phyloP scores from a whole-genome alignment of 1,140 invertebrate species.

The Heliconius hewitsoni region DNA sequence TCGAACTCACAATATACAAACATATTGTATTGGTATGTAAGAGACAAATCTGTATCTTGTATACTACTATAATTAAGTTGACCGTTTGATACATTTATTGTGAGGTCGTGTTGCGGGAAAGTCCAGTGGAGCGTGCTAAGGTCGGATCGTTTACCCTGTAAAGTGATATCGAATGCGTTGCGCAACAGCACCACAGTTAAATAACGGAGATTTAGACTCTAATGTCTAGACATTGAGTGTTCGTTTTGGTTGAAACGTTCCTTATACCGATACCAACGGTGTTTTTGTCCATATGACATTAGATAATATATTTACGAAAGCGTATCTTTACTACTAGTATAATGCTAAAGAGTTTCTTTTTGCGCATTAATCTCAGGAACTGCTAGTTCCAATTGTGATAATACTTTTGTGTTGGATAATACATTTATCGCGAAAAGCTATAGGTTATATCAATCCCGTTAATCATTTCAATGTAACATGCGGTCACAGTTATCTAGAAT shows the following conservation, averaged over 20 bases:
- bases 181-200: slow-evolving; percentile 58
- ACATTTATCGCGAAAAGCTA: too few species aligned
- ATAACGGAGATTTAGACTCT: slow-evolving; percentile 47
- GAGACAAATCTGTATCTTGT: background rate
- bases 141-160: slow-evolving; percentile 72
- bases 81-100: slow-evolving; percentile 41
- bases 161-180: slow-evolving; percentile 67
- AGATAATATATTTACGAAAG: slow-evolving; percentile 51
- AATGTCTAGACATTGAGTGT: slow-evolving; percentile 31
- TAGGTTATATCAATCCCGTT: too few species aligned
- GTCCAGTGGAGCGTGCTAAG: slow-evolving; percentile 66
- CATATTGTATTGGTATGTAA: background rate
- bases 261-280: slow-evolving; percentile 24
- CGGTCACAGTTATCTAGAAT: too few species aligned
- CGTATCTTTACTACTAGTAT: slow-evolving; percentile 33
- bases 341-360: too few species aligned
- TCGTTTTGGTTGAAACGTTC: slow-evolving; percentile 36
- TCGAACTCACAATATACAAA: too few species aligned
- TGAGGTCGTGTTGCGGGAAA: slow-evolving; percentile 63
- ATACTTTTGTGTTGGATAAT: too few species aligned
- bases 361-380: too few species aligned
- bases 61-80: slow-evolving; percentile 37
- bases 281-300: slow-evolving; percentile 43
- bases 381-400: too few species aligned
- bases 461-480: too few species aligned